Conservation (phyloP, 1,140 invertebrate species). For the Orchestia grillus region DNA sequence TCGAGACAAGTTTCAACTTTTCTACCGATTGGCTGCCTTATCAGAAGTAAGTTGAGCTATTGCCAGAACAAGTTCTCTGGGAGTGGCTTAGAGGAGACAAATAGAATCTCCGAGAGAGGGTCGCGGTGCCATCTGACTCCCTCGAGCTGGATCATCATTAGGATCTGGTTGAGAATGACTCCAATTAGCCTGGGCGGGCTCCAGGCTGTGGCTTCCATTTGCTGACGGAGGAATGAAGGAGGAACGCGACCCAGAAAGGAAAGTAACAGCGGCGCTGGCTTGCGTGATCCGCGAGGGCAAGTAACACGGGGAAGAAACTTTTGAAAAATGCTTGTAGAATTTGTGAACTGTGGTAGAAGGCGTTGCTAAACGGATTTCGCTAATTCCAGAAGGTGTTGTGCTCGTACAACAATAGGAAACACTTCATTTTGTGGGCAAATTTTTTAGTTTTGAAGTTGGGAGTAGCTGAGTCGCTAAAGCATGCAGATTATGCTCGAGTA, state of each 20-base stretch:
- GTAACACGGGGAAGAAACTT: neutral
- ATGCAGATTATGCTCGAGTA: no score
- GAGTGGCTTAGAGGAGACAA: neutral
- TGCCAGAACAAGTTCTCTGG: neutral
- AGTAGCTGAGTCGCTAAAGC: no score
- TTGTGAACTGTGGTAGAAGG: neutral
- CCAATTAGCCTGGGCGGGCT: neutral
- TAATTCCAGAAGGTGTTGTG: no score
- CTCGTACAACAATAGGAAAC: no score
- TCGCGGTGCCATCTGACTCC: neutral
- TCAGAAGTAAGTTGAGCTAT: no score
- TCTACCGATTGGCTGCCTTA: neutral
- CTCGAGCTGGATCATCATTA: constrained; percentile 26
- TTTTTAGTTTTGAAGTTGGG: no score
- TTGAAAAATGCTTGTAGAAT: neutral
- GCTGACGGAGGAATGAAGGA: neutral
- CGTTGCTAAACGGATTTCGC: no score
- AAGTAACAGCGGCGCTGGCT: neutral
- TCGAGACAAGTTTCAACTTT: neutral
- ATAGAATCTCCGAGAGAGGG: neutral
- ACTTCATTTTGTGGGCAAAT: no score
- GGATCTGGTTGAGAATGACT: constrained; percentile 21
- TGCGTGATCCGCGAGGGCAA: no score
- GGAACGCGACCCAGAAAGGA: neutral
- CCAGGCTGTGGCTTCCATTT: neutral